Evolutionary conservation across 2,888 invertebrate genomes (phyloP), one percentile per base, ranked within the genome.

Genomic region (Anthrax anthrax): DNA sequence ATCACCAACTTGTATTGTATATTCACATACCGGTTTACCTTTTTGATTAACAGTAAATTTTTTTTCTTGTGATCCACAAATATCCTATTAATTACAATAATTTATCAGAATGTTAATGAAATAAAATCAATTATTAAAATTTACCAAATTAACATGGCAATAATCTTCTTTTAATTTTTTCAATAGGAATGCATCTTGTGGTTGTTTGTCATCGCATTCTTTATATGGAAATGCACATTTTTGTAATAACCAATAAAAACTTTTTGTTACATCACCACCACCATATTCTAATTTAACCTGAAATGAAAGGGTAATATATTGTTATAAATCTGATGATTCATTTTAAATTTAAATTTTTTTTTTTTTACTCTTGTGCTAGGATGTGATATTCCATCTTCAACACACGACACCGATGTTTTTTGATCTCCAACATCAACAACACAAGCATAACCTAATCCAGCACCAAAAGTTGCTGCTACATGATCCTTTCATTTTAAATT

Each of bases 391-490:
- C 92, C 94, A 72, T 95, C 95, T 70, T 95, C 95, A 1, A 95
- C 91, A 70, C 95, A 96, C 2, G 91, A 91, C 18, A 96, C 84
- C 1, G 92, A 89, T 0, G 90, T 91, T 71, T 95, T 95, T 63
- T 94, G 90, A 61, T 94, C 94, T 0, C 95, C 95, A 44, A 95
- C 82, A 63, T 95, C 94, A 1, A 96, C 86, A 1, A 95, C 91
- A 69, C 95, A 95, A 0, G 92, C 94, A 59, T 83, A 86, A 42
- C 82, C 80, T 16, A 87, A 66, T 13, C 88, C 88, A 17, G 85
- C 81, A 4, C 88, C 88, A 69, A 87, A 88, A 13, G 86, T 84
- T 9, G 87, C 84, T 40, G 86, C 84, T 2, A 88, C 87, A 58
- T 87, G 86, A 67, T 88, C 88, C 78, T 66, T 59, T 1, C 59